Base-by-base conservation (phyloP, 2,888 invertebrate genomes). In the Sinopyrophorus schimmeli region DNA sequence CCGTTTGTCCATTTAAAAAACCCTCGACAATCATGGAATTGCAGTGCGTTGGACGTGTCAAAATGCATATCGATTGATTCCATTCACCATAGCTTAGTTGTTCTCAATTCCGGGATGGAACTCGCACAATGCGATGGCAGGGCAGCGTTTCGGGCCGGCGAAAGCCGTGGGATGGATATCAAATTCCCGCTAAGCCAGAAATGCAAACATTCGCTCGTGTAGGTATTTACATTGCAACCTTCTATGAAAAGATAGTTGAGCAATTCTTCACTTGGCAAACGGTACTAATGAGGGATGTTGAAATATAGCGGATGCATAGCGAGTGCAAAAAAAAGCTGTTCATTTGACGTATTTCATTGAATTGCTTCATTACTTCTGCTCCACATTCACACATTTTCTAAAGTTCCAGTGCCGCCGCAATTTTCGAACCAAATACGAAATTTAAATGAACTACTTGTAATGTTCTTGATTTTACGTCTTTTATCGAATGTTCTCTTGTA, bases 21-120 rank as follows among this genome's bases (percentile, higher is more conserved):
- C 41, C 31, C 18, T 23, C 28, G 21, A n/a, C 35, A 43, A 40
- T 40, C 39, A 18, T 30, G 20, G 9, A 40, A 24, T 40, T 40
- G 30, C 39, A 30, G 30, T 43, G 35, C 43, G 35, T 21, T 43
- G 35, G 35, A 43, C 43, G 43, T 43, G 43, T 43, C 43, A 28
- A 43, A 42, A 43, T 43, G 28, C 28, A 18, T 35, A 43, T 43
- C 28, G 43, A 43, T 43, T 35, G 28, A 18, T 15, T 35, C 43
- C 43, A 43, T 43, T 43, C 35, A 43, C 18, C 18, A 27, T 21
- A 14, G 43, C 43, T 34, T 43, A 35, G 3, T 12, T 16, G 27
- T 43, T 35, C 34, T 11, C 26, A 26, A 35, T 43, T 35, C 35
- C 14, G 34, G 43, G 28, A 26, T 35, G 35, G 28, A 43, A 27